Base-by-base conservation (phyloP, 2,888 invertebrate species). In the Troilus luridus region DNA sequence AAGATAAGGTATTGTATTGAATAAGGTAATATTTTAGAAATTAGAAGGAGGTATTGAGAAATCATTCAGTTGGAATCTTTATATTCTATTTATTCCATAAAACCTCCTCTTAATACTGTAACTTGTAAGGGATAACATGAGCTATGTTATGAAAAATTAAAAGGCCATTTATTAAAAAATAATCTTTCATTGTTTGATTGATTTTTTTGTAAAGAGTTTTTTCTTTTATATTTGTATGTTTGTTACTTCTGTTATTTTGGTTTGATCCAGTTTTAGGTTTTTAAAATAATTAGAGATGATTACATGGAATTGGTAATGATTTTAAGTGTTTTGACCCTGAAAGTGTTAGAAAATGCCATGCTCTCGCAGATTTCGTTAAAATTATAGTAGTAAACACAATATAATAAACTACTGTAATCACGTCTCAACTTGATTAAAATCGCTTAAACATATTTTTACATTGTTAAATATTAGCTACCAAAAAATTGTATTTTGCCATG, bases 1-100 rank as follows among this genome's bases (percentile, higher is more conserved):
- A 85, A 85, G 56, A n/a, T 85, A 85, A 85, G 85, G n/a, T 85
- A 85, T 56, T 85, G 0, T 85, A 85, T 85, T 58, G 85, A 56
- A n/a, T 56, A 56, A 85, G n/a, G 19, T 85, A 85, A 85, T 21
- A 56, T 85, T 77, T 27, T 85, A 85, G 56, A n/a, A 21, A n/a
- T 85, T 58, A 85, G 85, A 54, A 56, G n/a, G 85, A 85, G 21
- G 56, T 85, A 85, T 85, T 56, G 14, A 58, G 56, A 85, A n/a
- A n/a, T 85, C 9, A n/a, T 85, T 85, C 85, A n/a, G 56, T 85
- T 85, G 85, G 56, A 85, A n/a, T 56, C n/a, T 58, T 9, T 11
- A 85, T 85, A 85, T n/a, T 56, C n/a, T 58, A 85, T 85, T 21
- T 21, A 58, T 56, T 85, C 85, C 27, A 41, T 77, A 41, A 2